Evolutionary conservation across 2,797 vertebrate species (phyloP), one percentile per base, ranked within the genome.

Genomic region (Salmo trutta): DNA sequence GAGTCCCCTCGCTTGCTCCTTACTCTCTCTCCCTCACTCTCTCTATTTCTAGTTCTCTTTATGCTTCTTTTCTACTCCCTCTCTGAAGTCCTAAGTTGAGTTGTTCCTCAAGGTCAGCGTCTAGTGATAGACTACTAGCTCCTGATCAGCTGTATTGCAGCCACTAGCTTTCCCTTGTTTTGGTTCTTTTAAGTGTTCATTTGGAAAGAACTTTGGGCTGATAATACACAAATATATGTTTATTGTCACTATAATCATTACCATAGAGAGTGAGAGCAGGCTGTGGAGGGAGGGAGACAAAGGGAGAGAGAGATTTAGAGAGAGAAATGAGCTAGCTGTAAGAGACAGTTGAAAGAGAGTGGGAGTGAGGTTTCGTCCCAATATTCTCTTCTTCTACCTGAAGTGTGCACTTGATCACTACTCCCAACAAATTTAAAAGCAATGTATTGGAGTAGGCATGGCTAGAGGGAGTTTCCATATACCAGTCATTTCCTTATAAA

Each of bases 1-100:
- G 82, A 89, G 86, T 82, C 75, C 79, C 83, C 66, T 77, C 71
- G 27, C 59, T 71, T 76, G 19, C 41, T 59, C 70, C 24, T 70
- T 80, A 66, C 41, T 19, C 78, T 68, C 72, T 75, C 76, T 56
- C 80, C n/a, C 62, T 24, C 74, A 56, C 80, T 29, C 62, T 52
- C 47, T 31, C 10, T n/a, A 69, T 79, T 64, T 33, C 76, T 64
- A 52, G 65, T 83, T 81, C 12, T 41, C 74, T 75, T 67, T 64
- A 56, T 76, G 68, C 69, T 69, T 68, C 33, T 78, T 24, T 4
- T 71, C 15, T 41, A 16, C 53, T 36, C 21, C 4, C 71, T 72
- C 67, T 4, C 33, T 12, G 19, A n/a, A 36, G n/a, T 15, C 17
- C 29, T 17, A 31, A 67, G 1, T 67, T 67, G 65, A 67, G 27